Evolutionary conservation across 2,113 vertebrate genomes (phyloP), one percentile per base, ranked within the genome.

Genomic region (Triplophysa tibetana): DNA sequence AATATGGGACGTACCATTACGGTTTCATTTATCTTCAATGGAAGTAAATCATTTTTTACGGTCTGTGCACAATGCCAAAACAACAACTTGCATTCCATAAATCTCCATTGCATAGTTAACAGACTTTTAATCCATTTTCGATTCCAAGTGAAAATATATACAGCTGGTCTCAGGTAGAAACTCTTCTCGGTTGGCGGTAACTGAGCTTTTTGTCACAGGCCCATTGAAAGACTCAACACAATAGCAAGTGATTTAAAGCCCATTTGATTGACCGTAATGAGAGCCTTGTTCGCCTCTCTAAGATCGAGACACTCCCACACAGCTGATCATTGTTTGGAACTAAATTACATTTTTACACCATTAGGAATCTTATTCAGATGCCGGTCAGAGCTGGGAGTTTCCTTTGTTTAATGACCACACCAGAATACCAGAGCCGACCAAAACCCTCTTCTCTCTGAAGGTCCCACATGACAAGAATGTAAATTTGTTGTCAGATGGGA

Each of bases 391-490:
- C 23, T 77, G 74, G 50, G 45, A 38, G 62, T 23, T 77, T 43
- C 45, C 62, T 33, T 65, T 77, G 62, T 75, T 77, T 77, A 77
- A 77, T 65, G 62, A 77, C 43, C 64, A 76, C 12, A 76, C 11
- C 16, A 65, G 61, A 65, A 76, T 48, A 29, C 45, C 60, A 64
- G 21, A 14, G 61, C 38, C 74, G 64, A 50, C n/a, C n/a, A 62
- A 19, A 75, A 38, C 62, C 58, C 61, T 77, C 45, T 54, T 65
- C 7, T 38, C 60, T 65, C 75, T 65, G 62, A 54, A 11, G 26
- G 17, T 54, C 75, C n/a, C 62, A 19, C 19, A 6, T 26, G 43
- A 54, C 17, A 43, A 21, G 24, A 65, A 77, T 77, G 75, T 54
- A 65, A 64, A 77, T 77, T 29, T 77, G 45, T 52, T 77, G 75